Base-by-base conservation (phyloP, 2,888 invertebrate genomes). In the Adela reaumurella region DNA sequence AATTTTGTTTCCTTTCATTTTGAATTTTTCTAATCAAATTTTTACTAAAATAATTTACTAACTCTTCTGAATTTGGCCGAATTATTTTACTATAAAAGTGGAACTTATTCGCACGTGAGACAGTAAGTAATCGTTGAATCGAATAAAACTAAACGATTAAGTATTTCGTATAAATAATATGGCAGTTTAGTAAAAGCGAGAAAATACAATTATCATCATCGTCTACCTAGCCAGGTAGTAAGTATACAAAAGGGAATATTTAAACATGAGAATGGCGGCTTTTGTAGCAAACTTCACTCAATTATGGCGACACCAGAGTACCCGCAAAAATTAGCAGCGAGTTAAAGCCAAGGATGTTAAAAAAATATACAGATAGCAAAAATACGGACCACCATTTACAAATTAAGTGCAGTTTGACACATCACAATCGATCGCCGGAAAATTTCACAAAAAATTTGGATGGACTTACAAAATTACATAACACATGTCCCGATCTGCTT, bases 391-490 rank as follows among this genome's bases (percentile, higher is more conserved):
- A 77, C 78, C 78, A 70, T 68, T 68, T 63, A 67, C 76, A 66
- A 74, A 70, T 74, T 70, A 78, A 76, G 78, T 78, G 78, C 78
- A 77, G 78, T 77, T 68, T 63, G 78, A 78, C 78, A 74, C 74
- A 76, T 60, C 57, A 57, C 57, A 61, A 58, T 57, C 59, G 59
- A 16, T 20, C 19, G 35, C 35, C 35, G n/a, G 59, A 60, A 61
- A 61, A 58, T 59, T 59, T 61, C 63, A 59, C 61, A 57, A 61
- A 60, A 63, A 61, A 68, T 43, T 18, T 62, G 61, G 62, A 65
- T 67, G 68, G 74, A 70, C 76, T 74, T 78, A 35, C 14, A 78
- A 70, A 76, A 76, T 67, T 77, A 78, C 66, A 62, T 68, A 78
- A 77, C 77, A 77, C 76, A 59, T 68, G 77, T 74, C 70, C 71